Evolutionary conservation across 2,113 vertebrate genomes (phyloP).

Genomic region (Bucco capensis): DNA sequence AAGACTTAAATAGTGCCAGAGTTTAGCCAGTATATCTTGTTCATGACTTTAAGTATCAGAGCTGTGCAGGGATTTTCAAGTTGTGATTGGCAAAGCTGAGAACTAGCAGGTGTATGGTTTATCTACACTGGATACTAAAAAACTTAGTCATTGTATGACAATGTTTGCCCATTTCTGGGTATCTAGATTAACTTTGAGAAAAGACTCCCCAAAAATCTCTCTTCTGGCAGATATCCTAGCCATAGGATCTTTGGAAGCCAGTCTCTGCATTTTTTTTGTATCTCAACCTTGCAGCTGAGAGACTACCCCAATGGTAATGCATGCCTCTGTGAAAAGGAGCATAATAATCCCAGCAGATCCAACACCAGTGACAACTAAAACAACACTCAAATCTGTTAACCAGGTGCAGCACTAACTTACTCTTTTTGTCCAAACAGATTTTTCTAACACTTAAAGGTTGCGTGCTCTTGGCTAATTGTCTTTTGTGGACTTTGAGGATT

Average conservation of each 20-base stretch:
- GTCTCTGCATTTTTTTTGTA: background rate
- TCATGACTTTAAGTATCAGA: background rate
- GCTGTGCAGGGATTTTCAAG: background rate
- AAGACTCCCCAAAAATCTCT: background rate
- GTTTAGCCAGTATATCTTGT: background rate
- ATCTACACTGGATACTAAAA: background rate
- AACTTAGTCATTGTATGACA: background rate
- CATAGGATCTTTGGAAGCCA: background rate
- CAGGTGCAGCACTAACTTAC: background rate
- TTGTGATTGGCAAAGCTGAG: background rate
- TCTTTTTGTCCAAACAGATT: background rate
- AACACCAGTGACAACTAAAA: background rate
- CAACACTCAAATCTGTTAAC: background rate
- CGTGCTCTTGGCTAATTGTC: background rate
- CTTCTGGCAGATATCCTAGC: background rate
- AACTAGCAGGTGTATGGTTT: background rate
- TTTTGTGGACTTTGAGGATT: constrained; percentile 14
- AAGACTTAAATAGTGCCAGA: background rate
- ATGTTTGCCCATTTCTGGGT: background rate
- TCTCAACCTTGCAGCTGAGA: background rate
- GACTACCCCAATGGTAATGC: background rate
- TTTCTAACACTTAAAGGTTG: background rate
- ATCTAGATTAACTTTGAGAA: background rate
- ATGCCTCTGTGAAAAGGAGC: background rate
- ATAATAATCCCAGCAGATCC: background rate